phyloP scores from a whole-genome alignment of 2,888 invertebrate genomes.

The Cryptus armator region DNA sequence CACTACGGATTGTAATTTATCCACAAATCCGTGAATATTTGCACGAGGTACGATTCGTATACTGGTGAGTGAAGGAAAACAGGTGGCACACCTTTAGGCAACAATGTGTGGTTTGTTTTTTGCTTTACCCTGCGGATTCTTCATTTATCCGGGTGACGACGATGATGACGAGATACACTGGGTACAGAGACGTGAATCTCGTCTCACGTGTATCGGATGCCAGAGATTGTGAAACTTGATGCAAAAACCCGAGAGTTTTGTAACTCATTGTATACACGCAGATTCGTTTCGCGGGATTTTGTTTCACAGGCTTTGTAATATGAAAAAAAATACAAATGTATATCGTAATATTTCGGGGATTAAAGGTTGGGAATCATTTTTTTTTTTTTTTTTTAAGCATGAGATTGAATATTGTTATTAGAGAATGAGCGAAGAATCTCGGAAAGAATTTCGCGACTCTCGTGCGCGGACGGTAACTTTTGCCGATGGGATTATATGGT shows the following conservation, averaged over 20 bases:
- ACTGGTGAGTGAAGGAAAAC: constrained; percentile 40
- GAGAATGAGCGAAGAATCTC: background rate
- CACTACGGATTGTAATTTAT: background rate
- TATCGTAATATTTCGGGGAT: background rate
- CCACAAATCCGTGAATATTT: background rate
- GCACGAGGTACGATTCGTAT: background rate
- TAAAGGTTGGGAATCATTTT: background rate
- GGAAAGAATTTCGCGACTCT: background rate
- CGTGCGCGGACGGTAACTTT: background rate
- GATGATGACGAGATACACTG: constrained; percentile 5
- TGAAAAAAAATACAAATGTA: background rate
- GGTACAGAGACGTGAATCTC: constrained; percentile 21
- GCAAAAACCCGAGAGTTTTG: constrained; percentile 30
- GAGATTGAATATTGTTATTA: background rate
- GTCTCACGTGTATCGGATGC: constrained; percentile 63
- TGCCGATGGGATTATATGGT: constrained; percentile 8
- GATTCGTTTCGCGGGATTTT: constrained; percentile 8
- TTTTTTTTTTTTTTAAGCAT: background rate
- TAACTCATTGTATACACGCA: constrained; percentile 35
- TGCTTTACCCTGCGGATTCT: background rate
- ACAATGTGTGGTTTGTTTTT: background rate
- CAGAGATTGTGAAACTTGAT: constrained; percentile 58
- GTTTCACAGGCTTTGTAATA: background rate
- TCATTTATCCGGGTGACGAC: background rate
- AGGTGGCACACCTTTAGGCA: background rate